These are phyloP conservation scores for Platalea minor DNA, from an alignment of 2,797 vertebrate genomes.

Conservation along the genomic window DNA sequence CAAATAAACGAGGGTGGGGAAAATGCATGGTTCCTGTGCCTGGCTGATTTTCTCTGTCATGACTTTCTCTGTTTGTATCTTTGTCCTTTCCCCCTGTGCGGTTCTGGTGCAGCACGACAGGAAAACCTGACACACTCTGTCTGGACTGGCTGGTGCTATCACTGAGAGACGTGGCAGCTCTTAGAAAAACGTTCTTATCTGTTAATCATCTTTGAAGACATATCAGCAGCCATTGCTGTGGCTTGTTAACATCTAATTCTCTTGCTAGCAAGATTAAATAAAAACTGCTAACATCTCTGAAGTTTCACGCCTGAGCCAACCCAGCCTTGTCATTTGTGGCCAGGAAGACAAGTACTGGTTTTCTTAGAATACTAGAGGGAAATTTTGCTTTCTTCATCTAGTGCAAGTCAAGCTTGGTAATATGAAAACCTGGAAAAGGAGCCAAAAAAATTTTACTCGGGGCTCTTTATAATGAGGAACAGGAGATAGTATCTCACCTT, in stretches of 20 bases:
- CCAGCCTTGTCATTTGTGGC: background rate
- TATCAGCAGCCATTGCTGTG: background rate
- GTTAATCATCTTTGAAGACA: background rate
- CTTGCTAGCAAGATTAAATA: background rate
- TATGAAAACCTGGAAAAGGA: background rate
- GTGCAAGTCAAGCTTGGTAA: background rate
- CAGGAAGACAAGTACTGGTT: conserved; percentile 1
- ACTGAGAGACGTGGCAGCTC: background rate
- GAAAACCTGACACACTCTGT: background rate
- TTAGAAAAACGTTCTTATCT: background rate
- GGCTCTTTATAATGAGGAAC: background rate
- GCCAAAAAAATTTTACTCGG: background rate
- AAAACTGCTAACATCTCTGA: background rate
- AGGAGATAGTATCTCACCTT: background rate
- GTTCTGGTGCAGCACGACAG: background rate
- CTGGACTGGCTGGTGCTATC: background rate
- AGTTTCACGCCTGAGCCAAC: background rate
- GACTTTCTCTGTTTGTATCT: background rate
- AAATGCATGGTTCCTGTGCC: background rate
- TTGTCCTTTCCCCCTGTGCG: background rate
- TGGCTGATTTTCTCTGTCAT: background rate
- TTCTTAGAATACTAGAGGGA: conserved; percentile 39
- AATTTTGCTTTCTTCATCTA: conserved; percentile 19
- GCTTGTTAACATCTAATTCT: background rate
- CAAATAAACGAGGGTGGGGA: background rate